Evolutionary conservation across 2,113 vertebrate species (phyloP).

Genomic region (Cololabis saira): DNA sequence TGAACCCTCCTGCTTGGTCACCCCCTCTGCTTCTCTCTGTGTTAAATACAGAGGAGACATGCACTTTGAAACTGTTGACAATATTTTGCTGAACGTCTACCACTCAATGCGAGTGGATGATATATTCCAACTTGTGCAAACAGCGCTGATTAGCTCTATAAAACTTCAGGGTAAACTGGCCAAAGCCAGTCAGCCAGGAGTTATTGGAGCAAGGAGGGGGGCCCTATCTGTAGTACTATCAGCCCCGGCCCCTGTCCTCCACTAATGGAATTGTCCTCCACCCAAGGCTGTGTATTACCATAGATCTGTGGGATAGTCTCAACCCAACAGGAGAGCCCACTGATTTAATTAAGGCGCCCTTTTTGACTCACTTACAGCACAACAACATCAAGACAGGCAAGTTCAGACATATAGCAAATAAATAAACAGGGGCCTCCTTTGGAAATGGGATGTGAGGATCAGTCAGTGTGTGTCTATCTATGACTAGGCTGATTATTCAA

Average conservation of each 20-base stretch:
- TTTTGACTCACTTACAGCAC: slow-evolving; percentile 72
- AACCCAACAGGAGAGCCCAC: slow-evolving; percentile 66
- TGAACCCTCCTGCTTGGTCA: not conserved
- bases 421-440: slow-evolving; percentile 64
- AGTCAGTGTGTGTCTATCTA: slow-evolving; percentile 30
- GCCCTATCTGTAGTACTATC: slow-evolving; percentile 76
- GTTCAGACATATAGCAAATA: slow-evolving; percentile 73
- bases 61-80: slow-evolving; percentile 13
- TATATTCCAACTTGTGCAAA: slow-evolving; percentile 61
- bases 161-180: slow-evolving; percentile 57
- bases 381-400: slow-evolving; percentile 66
- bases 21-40: not conserved
- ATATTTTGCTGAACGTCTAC: slow-evolving; percentile 20
- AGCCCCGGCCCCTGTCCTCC: slow-evolving; percentile 69
- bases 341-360: slow-evolving; percentile 78
- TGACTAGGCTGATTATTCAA: slow-evolving; percentile 59
- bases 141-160: slow-evolving; percentile 59
- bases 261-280: slow-evolving; percentile 82
- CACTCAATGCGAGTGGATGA: slow-evolving; percentile 31
- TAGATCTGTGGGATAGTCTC: slow-evolving; percentile 81
- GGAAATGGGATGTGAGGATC: slow-evolving; percentile 50
- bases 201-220: slow-evolving; percentile 40
- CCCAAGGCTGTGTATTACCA: slow-evolving; percentile 76
- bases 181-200: slow-evolving; percentile 61
- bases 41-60: slow-evolving; percentile 13